A percentile compares a stretch with the other conserved stretches of the same genome.
Conservation (phyloP, 2,113 vertebrate species). For the Canis aureus region DNA sequence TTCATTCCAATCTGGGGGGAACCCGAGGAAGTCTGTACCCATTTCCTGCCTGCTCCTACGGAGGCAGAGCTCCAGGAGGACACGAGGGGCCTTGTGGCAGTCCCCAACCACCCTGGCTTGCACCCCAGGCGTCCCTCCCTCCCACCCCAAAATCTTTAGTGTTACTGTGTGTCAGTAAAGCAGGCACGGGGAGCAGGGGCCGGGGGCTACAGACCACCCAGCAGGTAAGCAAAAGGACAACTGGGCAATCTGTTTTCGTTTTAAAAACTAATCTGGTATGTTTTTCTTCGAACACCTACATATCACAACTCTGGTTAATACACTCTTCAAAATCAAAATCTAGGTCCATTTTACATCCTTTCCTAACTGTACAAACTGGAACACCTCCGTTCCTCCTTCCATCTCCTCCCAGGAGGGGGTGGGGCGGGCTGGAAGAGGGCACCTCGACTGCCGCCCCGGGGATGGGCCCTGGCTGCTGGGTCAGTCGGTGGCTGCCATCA, state of each 20-base stretch:
- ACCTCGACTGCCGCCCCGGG: not conserved
- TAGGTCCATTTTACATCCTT: conserved; percentile 59
- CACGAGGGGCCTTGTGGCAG: not conserved
- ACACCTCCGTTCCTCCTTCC: not conserved
- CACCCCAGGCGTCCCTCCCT: not conserved
- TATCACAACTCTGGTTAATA: conserved; percentile 80
- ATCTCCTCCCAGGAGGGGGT: not conserved
- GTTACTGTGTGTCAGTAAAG: not conserved
- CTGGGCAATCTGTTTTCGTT: not conserved
- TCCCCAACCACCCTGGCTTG: not conserved
- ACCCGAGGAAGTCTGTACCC: not conserved
- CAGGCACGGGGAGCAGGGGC: not conserved
- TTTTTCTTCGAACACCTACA: conserved; percentile 63
- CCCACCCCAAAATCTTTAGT: not conserved
- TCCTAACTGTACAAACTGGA: conserved; percentile 78
- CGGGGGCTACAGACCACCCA: conserved; percentile 49
- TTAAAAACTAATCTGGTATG: conserved; percentile 55
- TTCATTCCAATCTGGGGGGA: not conserved
- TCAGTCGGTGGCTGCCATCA: not conserved
- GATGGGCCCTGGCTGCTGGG: not conserved
- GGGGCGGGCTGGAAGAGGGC: not conserved
- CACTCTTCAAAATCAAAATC: conserved; percentile 70
- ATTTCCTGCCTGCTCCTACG: rapidly evolving
- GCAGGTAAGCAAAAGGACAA: not conserved
- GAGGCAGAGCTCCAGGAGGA: not conserved